Conservation (phyloP, 2,888 invertebrate species). For the Pomacea canaliculata region DNA sequence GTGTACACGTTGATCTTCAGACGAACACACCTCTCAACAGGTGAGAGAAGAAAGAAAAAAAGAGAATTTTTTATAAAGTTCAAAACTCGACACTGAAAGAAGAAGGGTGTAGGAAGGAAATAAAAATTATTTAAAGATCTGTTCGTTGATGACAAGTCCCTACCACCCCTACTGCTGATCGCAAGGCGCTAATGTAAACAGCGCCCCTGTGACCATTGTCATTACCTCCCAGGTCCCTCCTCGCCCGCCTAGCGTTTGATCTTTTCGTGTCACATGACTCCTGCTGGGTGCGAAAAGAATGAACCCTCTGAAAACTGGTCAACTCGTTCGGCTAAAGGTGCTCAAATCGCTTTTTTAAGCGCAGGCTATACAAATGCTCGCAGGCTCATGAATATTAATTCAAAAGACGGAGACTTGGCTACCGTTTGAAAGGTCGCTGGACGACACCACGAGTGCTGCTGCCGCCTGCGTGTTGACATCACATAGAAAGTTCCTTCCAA, state of each 20-base stretch:
- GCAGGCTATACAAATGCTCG: too few species aligned
- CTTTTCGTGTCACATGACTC: slow-evolving; percentile 11
- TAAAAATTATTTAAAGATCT: slow-evolving; percentile 16
- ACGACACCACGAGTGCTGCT: too few species aligned
- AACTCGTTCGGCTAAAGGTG: too few species aligned
- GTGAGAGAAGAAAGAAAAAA: too few species aligned
- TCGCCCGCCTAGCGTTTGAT: slow-evolving; percentile 17
- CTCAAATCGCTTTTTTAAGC: too few species aligned
- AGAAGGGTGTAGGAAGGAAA: background rate
- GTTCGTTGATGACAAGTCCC: slow-evolving; percentile 11
- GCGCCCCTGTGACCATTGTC: slow-evolving; percentile 6
- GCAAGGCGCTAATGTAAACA: slow-evolving; percentile 24
- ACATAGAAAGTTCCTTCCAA: too few species aligned
- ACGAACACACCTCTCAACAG: background rate
- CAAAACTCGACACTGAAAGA: background rate
- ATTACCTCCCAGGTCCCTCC: slow-evolving; percentile 19
- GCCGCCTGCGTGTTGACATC: too few species aligned
- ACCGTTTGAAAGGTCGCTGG: too few species aligned
- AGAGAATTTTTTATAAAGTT: too few species aligned
- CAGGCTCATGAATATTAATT: slow-evolving; percentile 26
- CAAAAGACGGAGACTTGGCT: background rate
- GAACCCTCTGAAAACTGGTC: too few species aligned
- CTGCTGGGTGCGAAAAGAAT: background rate
- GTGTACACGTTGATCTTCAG: background rate
- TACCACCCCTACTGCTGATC: slow-evolving; percentile 16